Conservation (phyloP, 2,888 invertebrate species). For the Drepanosiphum platanoidis region DNA sequence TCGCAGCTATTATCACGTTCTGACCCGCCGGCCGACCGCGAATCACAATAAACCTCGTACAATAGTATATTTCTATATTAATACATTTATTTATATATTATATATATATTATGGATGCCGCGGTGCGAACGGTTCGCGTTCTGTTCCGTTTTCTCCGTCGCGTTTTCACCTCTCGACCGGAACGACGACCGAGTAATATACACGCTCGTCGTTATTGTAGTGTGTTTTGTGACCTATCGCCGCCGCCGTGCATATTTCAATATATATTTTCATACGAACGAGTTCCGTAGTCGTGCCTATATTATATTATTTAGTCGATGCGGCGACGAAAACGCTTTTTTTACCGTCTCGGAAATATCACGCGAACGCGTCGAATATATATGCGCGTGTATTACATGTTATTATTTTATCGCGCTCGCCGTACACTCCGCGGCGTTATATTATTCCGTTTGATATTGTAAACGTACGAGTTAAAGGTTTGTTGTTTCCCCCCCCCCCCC, state of each 20-base stretch:
- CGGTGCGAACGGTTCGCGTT: no score
- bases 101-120: no score
- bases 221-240: not conserved
- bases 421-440: not conserved
- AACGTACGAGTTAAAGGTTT: not conserved
- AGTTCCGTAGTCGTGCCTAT: no score
- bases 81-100: not conserved
- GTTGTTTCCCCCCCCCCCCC: no score
- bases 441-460: not conserved
- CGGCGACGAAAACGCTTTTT: no score
- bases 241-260: not conserved
- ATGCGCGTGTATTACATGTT: not conserved
- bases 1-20: slow-evolving; percentile 51
- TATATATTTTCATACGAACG: no score
- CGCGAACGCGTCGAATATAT: no score
- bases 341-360: no score
- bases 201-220: not conserved
- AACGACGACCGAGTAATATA: not conserved
- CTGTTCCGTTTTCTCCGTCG: not conserved
- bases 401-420: not conserved
- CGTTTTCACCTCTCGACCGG: not conserved
- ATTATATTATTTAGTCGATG: no score
- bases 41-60: not conserved
- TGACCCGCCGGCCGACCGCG: slow-evolving; percentile 33
- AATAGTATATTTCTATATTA: not conserved